Percentiles rank a stretch among this genome's conserved stretches.
These are phyloP conservation scores for Scaptomyza montana DNA, from an alignment of 1,140 invertebrate species.

Conservation along the genomic window DNA sequence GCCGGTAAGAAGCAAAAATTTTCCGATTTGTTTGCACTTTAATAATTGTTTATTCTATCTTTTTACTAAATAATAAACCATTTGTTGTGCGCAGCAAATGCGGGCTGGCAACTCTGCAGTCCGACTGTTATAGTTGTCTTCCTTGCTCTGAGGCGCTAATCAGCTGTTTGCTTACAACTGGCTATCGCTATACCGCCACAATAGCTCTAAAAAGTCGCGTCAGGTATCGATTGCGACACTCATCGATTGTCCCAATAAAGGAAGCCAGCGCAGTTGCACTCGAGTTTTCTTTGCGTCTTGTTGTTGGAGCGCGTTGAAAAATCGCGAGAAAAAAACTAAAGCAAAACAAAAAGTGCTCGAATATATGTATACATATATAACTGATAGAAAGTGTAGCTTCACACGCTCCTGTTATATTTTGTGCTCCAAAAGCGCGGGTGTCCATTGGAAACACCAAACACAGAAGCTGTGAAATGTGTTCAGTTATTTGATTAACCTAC, in stretches of 20 bases:
- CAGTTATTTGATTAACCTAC: slow-evolving; percentile 45
- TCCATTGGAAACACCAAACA: background rate
- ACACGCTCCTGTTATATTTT: slow-evolving; percentile 5
- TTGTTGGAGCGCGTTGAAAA: slow-evolving; percentile 17
- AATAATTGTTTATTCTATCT: slow-evolving; percentile 5
- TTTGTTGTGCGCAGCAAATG: slow-evolving; percentile 20
- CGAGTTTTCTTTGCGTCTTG: slow-evolving; percentile 34
- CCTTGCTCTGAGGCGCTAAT: background rate
- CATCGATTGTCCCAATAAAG: slow-evolving; percentile 1
- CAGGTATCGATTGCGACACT: slow-evolving; percentile 24
- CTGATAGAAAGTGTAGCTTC: slow-evolving; percentile 7
- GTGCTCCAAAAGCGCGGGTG: slow-evolving; percentile 9
- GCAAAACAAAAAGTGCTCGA: slow-evolving; percentile 9
- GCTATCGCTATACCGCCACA: slow-evolving; percentile 17
- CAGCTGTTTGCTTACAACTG: slow-evolving; percentile 19
- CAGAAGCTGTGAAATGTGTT: slow-evolving; percentile 70
- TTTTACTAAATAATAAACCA: slow-evolving; percentile 44
- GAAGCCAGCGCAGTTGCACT: slow-evolving; percentile 32
- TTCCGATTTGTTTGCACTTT: background rate
- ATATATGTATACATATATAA: slow-evolving; percentile 22
- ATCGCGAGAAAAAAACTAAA: slow-evolving; percentile 3
- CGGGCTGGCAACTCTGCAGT: slow-evolving; percentile 27
- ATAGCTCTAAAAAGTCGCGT: background rate
- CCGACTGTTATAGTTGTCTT: slow-evolving; percentile 22
- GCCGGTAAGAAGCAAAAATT: background rate